Base-by-base conservation (phyloP, 2,113 vertebrate genomes). In the Scophthalmus maximus region DNA sequence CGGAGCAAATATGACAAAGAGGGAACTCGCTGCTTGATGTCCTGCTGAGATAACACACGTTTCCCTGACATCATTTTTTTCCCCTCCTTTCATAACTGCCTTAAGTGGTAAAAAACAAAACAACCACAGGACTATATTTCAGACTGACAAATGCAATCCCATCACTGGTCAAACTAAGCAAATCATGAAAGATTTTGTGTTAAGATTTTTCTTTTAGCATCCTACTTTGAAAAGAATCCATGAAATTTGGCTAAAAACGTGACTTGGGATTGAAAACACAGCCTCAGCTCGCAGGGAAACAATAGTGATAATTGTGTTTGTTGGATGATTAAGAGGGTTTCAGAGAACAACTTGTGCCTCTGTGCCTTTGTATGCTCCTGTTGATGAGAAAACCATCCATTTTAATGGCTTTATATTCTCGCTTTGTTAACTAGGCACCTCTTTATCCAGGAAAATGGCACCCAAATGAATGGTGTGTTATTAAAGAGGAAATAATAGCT, bases 361-460 rank as follows among this genome's bases (percentile, higher is more conserved):
- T 46, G 56, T 65, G 75, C 63, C 42, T 78, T 68, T 27, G 68
- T 79, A 83, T 75, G 72, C 81, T 87, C 27, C 49, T 79, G 73
- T 67, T 85, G 83, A 91, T 90, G 91, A 88, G 83, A 86, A 88
- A 86, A 52, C 46, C 66, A 85, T 90, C 79, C 47, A 62, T 84
- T 92, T 89, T 86, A 91, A 89, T 80, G 83, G 71, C 73, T 87
- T 90, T 89, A 81, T 90, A 88, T 82, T 87, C 86, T 90, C 69
- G 59, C n/a, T 84, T 82, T 87, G 85, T 90, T 91, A 91, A 92
- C 83, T 46, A 81, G 68, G 68, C 79, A 80, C 86, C 66, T 75
- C 56, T 56, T 65, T 69, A 64, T 87, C 68, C 73, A 68, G 75
- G 59, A 62, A 55, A 77, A 83, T 83, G 29, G 75, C 81, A 78